Base-by-base conservation (phyloP, 2,797 vertebrate species). In the Antrozous pallidus region DNA sequence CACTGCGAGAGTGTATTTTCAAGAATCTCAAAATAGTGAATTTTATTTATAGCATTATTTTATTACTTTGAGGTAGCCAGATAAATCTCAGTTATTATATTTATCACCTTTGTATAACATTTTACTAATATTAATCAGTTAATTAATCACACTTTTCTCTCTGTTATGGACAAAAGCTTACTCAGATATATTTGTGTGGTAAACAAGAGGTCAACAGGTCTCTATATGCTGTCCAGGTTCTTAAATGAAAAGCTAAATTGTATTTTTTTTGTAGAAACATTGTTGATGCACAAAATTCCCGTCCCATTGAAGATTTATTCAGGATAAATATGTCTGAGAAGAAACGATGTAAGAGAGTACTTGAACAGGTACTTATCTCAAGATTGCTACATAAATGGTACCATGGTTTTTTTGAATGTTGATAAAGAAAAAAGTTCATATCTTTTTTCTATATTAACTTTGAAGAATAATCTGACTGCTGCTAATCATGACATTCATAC, bases 301-400 rank as follows among this genome's bases (percentile, higher is more conserved):
- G 99, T 24, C 99, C 99, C 13, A 99, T 99, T 93, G 99, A 99
- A 97, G 99, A 99, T 92, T 98, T 99, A 69, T 99, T 99, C 98
- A 99, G 99, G 96, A 99, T 99, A 97, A 99, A 99, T 94, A 98
- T 99, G 97, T 99, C 99, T 86, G 99, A 99, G 98, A 99, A 99
- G 97, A 99, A 99, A 97, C 98, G 99, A 17, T 99, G 99, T 96
- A 98, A 99, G 95, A 98, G 99, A 97, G 99, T 99, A 95, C 98
- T 99, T 4, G 99, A 99, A 88, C 99, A 99, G 98, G 99, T 99
- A 97, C 92, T 84, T 78, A 71, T 74, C 61, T 93, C 18, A 45
- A 20, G 65, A 51, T 51, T 71, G 31, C 78, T 69, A 0, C 85
- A 7, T 17, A 38, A 31, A 16, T 33, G 17, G 7, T 12, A 6